Conservation (phyloP, 1,140 invertebrate species). For the Phymastichus coffea region DNA sequence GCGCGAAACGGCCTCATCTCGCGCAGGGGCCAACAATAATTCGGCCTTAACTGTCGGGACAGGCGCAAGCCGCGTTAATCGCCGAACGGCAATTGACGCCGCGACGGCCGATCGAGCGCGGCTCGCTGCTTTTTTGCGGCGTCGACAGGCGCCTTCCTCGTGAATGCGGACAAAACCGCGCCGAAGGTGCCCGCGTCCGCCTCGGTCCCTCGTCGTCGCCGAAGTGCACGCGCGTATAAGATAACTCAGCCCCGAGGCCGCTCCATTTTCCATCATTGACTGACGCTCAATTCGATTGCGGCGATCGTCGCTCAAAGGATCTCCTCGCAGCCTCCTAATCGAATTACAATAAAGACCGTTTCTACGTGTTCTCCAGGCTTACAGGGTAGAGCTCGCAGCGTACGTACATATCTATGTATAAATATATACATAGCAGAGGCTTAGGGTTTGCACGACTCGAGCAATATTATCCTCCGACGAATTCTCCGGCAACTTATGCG, state of each 20-base stretch:
- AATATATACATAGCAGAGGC: too few species aligned
- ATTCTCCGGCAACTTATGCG: too few species aligned
- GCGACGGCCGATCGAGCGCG: background rate
- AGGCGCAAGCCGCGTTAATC: background rate
- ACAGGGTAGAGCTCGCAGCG: background rate
- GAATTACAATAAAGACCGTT: conserved; percentile 3
- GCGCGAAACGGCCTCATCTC: background rate
- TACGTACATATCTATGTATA: too few species aligned
- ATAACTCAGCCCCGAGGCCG: conserved; percentile 1
- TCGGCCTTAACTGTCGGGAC: background rate
- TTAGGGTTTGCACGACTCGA: too few species aligned
- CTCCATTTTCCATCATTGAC: background rate
- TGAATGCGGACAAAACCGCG: background rate
- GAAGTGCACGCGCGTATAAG: too few species aligned
- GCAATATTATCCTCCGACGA: too few species aligned
- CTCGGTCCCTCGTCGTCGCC: too few species aligned
- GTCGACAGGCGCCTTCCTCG: background rate
- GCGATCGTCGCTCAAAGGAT: background rate
- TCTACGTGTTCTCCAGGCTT: background rate
- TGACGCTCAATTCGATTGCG: background rate
- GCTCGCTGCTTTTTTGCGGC: too few species aligned
- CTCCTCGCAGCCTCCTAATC: background rate
- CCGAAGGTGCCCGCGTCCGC: too few species aligned
- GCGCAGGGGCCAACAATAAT: background rate
- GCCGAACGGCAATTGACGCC: too few species aligned